Base-by-base conservation (phyloP, 2,113 vertebrate species). In the Theristicus caerulescens region DNA sequence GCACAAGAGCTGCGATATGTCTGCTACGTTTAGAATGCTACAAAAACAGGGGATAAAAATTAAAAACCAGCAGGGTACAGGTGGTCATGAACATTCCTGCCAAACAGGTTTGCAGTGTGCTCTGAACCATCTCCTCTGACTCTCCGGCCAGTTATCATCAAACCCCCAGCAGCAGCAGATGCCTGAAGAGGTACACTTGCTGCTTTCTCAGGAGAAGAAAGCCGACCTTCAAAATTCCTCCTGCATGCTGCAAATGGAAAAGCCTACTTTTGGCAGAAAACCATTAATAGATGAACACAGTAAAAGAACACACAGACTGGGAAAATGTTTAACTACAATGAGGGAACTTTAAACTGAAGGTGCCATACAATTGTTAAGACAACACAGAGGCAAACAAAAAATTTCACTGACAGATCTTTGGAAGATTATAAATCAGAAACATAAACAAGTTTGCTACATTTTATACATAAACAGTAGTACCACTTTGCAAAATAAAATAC, bases 141-240 rank as follows among this genome's bases (percentile, higher is more conserved):
- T 86, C 64, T 61, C 64, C 1, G 0, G 79, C 59, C 47, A 55
- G 58, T 44, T 71, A 83, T 9, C 86, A 90, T 58, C 92, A 81
- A 94, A 90, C 72, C 79, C 91, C 44, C 79, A 55, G 15, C 26
- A 73, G 86, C 82, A 90, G 88, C 86, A 86, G 62, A 77, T 78
- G 80, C 88, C 95, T 81, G 46, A 73, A 94, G 71, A 95, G 38
- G n/a, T 64, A 58, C 67, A 51, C 88, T 91, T 86, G 89, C 87
- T 90, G 85, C 49, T 83, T 96, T 85, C 88, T 77, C 82, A 24
- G 58, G 54, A 94, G 69, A 83, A 92, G 74, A 76, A 94, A 90
- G 86, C 17, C 3, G 65, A 77, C 93, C 92, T 93, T 94, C 88
- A 86, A 70, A 90, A 93, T 51, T 73, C 74, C 90, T 90, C 66